Evolutionary conservation across 2,888 invertebrate species (phyloP).

Genomic region (Dryocosmus kuriphilus): DNA sequence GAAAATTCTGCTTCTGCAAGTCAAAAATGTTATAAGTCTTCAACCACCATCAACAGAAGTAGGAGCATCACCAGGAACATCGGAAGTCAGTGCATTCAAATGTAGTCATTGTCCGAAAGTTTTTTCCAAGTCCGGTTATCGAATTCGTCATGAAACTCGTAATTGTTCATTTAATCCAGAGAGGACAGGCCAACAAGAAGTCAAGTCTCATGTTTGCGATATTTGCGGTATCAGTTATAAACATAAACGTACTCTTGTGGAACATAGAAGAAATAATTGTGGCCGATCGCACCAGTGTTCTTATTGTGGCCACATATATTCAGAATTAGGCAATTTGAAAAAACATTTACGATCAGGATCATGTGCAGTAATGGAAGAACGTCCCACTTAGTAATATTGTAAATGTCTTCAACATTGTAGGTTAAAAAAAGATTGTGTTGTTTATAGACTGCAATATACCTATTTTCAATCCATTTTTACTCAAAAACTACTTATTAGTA

Average conservation of each 20-base stretch:
- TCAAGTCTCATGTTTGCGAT: not conserved
- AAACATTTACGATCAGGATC: not conserved
- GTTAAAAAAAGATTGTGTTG: no score
- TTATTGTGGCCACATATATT: not conserved
- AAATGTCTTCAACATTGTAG: not conserved
- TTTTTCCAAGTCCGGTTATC: not conserved
- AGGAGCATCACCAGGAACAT: no score
- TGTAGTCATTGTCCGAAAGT: not conserved
- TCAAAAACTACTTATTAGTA: no score
- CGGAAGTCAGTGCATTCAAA: no score
- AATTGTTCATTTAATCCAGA: not conserved
- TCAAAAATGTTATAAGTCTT: not conserved
- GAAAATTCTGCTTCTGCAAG: not conserved
- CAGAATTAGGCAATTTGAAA: not conserved
- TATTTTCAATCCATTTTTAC: no score
- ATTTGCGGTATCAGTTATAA: not conserved
- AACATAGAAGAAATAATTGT: constrained; percentile 3
- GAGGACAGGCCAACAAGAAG: not conserved
- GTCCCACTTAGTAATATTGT: not conserved
- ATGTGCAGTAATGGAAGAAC: not conserved
- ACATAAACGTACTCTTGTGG: not conserved
- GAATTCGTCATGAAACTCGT: not conserved
- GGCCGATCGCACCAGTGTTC: not conserved
- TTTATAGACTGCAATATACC: no score
- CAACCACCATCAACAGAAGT: no score